Evolutionary conservation across 2,113 vertebrate species (phyloP).

Genomic region (Lontra canadensis): DNA sequence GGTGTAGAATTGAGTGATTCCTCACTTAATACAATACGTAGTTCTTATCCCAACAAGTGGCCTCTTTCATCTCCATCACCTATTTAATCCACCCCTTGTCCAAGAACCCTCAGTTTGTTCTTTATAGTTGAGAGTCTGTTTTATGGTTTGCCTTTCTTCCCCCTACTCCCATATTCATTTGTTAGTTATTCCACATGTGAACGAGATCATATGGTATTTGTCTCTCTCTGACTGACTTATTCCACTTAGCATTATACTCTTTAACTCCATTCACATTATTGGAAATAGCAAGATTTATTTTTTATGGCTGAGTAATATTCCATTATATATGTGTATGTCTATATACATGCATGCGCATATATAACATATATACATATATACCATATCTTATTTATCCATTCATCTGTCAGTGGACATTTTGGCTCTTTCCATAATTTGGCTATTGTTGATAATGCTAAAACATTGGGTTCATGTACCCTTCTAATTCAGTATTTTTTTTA

Average conservation of each 20-base stretch:
- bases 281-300: not conserved
- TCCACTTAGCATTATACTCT: not conserved
- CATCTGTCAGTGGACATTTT: not conserved
- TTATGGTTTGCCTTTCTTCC: not conserved
- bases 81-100: not conserved
- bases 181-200: not conserved
- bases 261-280: not conserved
- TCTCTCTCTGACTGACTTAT: not conserved
- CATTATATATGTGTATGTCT: not conserved
- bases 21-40: not conserved
- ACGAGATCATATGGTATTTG: not conserved
- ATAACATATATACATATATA: not conserved
- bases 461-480: not conserved
- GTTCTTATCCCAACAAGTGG: not conserved
- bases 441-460: not conserved
- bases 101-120: not conserved
- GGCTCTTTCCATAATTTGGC: not conserved
- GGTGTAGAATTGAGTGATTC: not conserved
- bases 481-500: not conserved
- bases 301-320: not conserved
- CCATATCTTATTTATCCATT: not conserved
- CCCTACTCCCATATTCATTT: not conserved
- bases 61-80: not conserved
- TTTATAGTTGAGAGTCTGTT: not conserved
- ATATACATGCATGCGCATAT: no score